Evolutionary conservation across 2,113 vertebrate species (phyloP).

Genomic region (Myiozetetes cayanensis): DNA sequence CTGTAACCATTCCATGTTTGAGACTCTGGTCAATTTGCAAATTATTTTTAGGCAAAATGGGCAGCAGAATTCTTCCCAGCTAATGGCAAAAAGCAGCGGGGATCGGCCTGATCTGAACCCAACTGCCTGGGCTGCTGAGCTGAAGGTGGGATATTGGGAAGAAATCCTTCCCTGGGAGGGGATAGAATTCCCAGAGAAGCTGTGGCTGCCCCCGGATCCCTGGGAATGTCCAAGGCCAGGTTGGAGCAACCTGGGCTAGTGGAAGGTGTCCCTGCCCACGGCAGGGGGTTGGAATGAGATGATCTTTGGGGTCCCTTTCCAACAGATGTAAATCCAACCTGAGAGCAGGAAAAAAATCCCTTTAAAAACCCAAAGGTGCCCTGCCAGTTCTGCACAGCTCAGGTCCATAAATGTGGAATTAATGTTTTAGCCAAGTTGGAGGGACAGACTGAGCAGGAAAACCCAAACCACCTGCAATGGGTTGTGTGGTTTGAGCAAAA

Average conservation of each 20-base stretch:
- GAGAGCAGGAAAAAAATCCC: background rate
- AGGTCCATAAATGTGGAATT: background rate
- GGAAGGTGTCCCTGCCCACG: background rate
- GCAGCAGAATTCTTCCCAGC: constrained; percentile 12
- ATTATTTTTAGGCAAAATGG: constrained; percentile 65
- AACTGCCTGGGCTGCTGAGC: background rate
- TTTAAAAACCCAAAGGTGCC: background rate
- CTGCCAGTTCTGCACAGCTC: background rate
- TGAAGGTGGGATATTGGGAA: background rate
- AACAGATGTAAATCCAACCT: background rate
- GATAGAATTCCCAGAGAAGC: background rate
- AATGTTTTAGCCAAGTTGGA: background rate
- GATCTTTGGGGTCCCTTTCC: background rate
- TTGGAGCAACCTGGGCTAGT: background rate
- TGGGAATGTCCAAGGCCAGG: background rate
- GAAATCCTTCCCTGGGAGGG: background rate
- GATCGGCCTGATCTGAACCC: constrained; percentile 43
- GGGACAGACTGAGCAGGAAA: background rate
- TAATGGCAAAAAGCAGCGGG: constrained; percentile 33
- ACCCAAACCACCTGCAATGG: background rate
- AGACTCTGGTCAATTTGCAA: constrained; percentile 43
- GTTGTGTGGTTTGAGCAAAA: background rate
- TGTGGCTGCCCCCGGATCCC: background rate
- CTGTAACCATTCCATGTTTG: background rate
- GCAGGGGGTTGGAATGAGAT: background rate